Base-by-base conservation (phyloP, 2,113 vertebrate genomes). In the Oryzias melastigma region DNA sequence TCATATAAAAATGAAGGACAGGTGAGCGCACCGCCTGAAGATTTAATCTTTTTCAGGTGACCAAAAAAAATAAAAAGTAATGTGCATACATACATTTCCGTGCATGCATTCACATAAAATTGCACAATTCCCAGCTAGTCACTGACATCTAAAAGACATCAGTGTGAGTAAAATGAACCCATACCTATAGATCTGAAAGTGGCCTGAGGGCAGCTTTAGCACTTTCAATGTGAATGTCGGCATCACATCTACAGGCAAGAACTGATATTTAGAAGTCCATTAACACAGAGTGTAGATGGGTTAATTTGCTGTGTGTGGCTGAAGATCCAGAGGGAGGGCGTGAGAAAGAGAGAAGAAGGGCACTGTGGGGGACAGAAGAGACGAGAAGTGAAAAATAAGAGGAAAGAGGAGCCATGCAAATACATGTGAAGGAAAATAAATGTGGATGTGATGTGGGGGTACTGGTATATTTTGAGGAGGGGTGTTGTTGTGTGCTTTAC, bases 241-340 rank as follows among this genome's bases (percentile, higher is more conserved):
- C 65, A 68, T 81, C 74, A 71, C 84, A 68, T 84, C 86, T 81
- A 76, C 63, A 82, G 87, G 86, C 85, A 62, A 75, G 44, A 61
- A 64, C 62, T 89, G 89, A 85, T 89, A 88, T 91, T 92, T 88
- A 85, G 81, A 84, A 89, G 90, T 87, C 78, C 82, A 90, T 90
- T 90, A 90, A 87, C 76, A 74, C 55, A 61, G 75, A 85, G 78
- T 61, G 69, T 68, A 77, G 74, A 85, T 78, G 76, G 87, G 85
- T 87, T 90, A 87, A 90, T 90, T 87, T 65, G 78, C 78, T 81
- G 68, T 81, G 83, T 85, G 81, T 80, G 60, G 75, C 68, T 18
- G 1, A 44, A 56, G 75, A 82, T 65, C 72, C 58, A 45, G 75
- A 61, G 65, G 71, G 64, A 25, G n/a, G 44, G 43, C 24, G 18